Base-by-base conservation (phyloP, 2,113 vertebrate genomes). In the Phylloscopus whistleri region DNA sequence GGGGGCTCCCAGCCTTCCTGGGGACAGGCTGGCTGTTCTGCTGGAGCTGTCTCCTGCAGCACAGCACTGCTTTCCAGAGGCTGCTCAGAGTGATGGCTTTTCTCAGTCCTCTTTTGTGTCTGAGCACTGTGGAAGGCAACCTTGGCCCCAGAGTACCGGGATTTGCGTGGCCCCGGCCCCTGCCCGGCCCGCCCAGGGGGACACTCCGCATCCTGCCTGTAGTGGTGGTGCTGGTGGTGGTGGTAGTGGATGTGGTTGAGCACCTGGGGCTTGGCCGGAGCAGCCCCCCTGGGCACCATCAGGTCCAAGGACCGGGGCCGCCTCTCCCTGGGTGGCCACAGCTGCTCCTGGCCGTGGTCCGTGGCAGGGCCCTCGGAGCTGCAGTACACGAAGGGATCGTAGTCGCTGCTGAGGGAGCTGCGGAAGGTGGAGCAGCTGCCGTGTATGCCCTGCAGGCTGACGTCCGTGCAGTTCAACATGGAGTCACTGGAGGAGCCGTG, bases 401-500 rank as follows among this genome's bases (percentile, higher is more conserved):
- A 99, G 97, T 99, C 99, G 7, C 99, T 99, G 97, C 99, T 99
- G 93, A 99, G 98, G 43, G 99, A 99, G 97, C 99, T 99, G 72
- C 98, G 99, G 97, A 99, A 99, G 3, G 99, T 99, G 87, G 99
- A 99, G 90, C 99, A 99, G 98, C 99, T 99, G 95, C 99, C 99
- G 0, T 99, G 99, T 87, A 99, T 98, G 41, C 99, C 99, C 94
- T 99, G 99, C 78, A 99, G 98, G 81, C 99, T 99, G 90, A 99
- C 27, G 0, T 99, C 99, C 0, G 99, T 99, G 96, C 99, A 99
- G 96, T 99, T 99, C 84, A 99, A 96, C 85, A 99, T 98, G 2
- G 99, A 99, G 97, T 99, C 99, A 52, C 99, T 99, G 87, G 99
- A 99, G 51, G 99, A 99, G 63, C 99, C 99, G 0, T 99, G 99